A percentile compares a stretch with the other conserved stretches of the same genome.
Evolutionary conservation across 1,140 invertebrate genomes (phyloP).

Genomic region (Anastatus disparis): DNA sequence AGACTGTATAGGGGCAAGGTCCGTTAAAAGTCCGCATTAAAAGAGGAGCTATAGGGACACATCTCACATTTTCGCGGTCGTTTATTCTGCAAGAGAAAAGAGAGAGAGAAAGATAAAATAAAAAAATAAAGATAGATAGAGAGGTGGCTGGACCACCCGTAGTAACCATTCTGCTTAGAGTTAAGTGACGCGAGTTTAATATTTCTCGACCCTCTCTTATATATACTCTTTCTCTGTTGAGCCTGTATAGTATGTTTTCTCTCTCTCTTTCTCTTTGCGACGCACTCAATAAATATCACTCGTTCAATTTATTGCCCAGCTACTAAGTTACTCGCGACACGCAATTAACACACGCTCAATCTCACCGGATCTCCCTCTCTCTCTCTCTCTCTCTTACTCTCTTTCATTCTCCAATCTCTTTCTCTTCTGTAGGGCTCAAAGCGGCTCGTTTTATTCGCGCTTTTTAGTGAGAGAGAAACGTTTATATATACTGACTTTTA

Average conservation of each 20-base stretch:
- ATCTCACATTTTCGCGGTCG: slow-evolving; percentile 51
- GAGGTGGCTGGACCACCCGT: slow-evolving; percentile 53
- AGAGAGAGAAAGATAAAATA: no score
- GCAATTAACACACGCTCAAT: slow-evolving; percentile 52
- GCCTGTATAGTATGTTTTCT: background rate
- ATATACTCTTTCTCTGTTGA: slow-evolving; percentile 23
- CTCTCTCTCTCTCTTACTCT: no score
- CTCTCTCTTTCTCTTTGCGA: slow-evolving; percentile 33
- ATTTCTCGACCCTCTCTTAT: slow-evolving; percentile 44
- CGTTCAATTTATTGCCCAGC: slow-evolving; percentile 60
- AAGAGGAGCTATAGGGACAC: slow-evolving; percentile 32
- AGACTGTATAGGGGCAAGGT: background rate
- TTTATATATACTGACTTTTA: slow-evolving; percentile 8
- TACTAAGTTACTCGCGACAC: slow-evolving; percentile 55
- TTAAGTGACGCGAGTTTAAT: slow-evolving; percentile 57
- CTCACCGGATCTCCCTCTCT: no score
- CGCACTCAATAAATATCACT: slow-evolving; percentile 62
- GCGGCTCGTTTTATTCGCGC: background rate
- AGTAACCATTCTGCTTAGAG: slow-evolving; percentile 32
- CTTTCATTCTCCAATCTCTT: no score
- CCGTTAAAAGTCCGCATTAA: no score
- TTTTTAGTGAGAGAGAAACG: no score
- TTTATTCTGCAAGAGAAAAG: slow-evolving; percentile 59
- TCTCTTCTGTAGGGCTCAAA: no score
- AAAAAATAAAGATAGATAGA: no score